Evolutionary conservation across 2,888 invertebrate genomes (phyloP).

Genomic region (Catocala fraxini): DNA sequence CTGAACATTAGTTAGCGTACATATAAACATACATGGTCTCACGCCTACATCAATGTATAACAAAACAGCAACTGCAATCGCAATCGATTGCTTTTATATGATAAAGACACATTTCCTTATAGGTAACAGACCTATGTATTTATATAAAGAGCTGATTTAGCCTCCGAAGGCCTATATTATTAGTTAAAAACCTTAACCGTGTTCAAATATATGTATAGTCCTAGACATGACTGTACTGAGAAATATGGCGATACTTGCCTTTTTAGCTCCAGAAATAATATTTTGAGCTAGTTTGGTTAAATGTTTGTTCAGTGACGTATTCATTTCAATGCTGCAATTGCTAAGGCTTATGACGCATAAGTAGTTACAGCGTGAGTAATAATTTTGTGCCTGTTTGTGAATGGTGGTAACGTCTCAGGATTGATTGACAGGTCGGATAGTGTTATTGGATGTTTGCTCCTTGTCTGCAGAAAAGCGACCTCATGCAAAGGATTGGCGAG

Average conservation of each 20-base stretch:
- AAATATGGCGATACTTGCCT: conserved; percentile 20
- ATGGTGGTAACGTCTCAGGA: too few relatives aligned
- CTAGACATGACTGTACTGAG: conserved; percentile 7
- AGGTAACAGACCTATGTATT: conserved; percentile 14
- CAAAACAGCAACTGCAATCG: background rate
- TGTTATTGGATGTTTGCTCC: too few relatives aligned
- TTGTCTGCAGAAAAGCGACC: too few relatives aligned
- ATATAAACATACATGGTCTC: too few relatives aligned
- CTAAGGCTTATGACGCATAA: too few relatives aligned
- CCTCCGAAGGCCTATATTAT: background rate
- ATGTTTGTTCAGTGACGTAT: background rate
- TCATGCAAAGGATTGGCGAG: too few relatives aligned
- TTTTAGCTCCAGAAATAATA: conserved; percentile 9
- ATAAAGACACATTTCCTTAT: background rate
- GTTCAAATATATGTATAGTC: background rate
- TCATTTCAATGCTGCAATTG: too few relatives aligned
- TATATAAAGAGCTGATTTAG: conserved; percentile 17
- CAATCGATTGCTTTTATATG: conserved; percentile 7
- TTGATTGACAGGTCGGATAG: too few relatives aligned
- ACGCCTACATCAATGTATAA: too few relatives aligned
- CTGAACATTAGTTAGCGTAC: too few relatives aligned
- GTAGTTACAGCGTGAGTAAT: too few relatives aligned
- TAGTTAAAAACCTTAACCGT: background rate
- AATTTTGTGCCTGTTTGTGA: too few relatives aligned
- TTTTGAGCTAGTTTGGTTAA: background rate